Conservation (phyloP, 92 coral and sea anemone species). For the Hydrozoanthus gracilis region DNA sequence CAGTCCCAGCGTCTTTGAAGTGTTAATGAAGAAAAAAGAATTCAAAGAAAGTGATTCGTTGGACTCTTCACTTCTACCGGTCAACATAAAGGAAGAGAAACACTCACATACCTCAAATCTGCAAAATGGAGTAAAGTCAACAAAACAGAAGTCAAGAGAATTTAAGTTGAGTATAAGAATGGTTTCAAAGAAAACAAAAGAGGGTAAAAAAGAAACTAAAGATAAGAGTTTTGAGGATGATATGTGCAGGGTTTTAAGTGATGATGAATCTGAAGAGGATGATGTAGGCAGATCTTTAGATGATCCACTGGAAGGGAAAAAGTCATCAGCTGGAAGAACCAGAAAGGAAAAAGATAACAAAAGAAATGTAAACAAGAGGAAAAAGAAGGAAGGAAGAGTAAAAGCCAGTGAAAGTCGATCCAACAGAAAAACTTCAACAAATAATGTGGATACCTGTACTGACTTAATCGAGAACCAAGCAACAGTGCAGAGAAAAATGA, state of each 20-base stretch:
- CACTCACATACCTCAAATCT: background rate
- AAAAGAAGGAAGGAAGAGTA: background rate
- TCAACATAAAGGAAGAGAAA: background rate
- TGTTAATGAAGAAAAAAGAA: constrained; percentile 71
- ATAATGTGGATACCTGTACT: background rate
- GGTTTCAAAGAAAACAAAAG: constrained; percentile 24
- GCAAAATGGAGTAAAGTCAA: constrained; percentile 20
- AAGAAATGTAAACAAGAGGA: background rate
- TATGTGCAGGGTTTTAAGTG: background rate
- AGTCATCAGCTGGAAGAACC: background rate
- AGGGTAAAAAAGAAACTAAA: background rate
- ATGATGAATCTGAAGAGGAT: background rate
- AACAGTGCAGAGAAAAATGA: background rate
- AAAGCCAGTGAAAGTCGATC: background rate
- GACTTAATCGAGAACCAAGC: too few relatives aligned
- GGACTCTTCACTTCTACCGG: background rate
- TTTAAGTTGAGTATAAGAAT: constrained; percentile 60
- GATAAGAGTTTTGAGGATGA: background rate
- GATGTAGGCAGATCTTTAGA: background rate
- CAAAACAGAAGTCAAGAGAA: constrained; percentile 31
- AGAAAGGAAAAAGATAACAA: background rate
- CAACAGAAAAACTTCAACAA: background rate
- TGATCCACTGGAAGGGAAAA: background rate
- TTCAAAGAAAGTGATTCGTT: background rate
- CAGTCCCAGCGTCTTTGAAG: constrained; percentile 74